Conservation (phyloP, 2,113 vertebrate species). For the Vanacampus margaritifer region DNA sequence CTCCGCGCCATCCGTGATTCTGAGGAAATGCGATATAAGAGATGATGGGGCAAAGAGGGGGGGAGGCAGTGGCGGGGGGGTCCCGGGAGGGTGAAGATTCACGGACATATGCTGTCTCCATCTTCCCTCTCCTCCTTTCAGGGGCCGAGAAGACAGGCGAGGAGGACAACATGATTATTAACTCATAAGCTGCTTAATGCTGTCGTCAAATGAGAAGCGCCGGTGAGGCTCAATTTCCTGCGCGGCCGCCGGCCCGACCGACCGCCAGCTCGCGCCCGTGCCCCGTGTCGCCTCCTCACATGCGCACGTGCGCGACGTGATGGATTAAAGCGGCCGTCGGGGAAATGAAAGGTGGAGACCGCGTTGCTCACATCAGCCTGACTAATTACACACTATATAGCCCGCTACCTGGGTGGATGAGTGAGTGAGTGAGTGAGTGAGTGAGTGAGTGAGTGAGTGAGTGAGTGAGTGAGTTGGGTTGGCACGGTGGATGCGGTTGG, state of each 20-base stretch:
- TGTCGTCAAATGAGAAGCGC: constrained; percentile 72
- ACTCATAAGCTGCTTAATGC: constrained; percentile 73
- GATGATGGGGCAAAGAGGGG: constrained; percentile 8
- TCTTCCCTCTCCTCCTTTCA: constrained; percentile 26
- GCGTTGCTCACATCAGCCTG: constrained; percentile 63
- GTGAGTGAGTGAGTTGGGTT: too few relatives aligned
- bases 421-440: not conserved
- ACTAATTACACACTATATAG: constrained; percentile 64
- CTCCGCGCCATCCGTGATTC: constrained; percentile 28
- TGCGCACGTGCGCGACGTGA: not conserved
- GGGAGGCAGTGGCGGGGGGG: constrained; percentile 6
- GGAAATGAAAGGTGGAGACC: constrained; percentile 69
- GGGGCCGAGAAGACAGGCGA: not conserved
- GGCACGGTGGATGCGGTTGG: too few relatives aligned
- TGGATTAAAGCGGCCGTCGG: constrained; percentile 50
- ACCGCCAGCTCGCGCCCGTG: constrained; percentile 17
- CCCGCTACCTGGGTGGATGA: constrained; percentile 29
- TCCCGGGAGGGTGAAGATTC: constrained; percentile 44
- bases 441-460: too few relatives aligned
- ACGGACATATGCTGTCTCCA: constrained; percentile 67
- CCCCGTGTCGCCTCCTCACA: not conserved
- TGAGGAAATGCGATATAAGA: constrained; percentile 55
- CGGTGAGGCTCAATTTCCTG: constrained; percentile 73
- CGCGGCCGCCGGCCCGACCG: constrained; percentile 9
- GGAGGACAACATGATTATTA: constrained; percentile 61